A percentile compares a stretch with the other conserved stretches of the same genome.
Conservation (phyloP, 2,888 invertebrate species). For the Ischnura elegans region DNA sequence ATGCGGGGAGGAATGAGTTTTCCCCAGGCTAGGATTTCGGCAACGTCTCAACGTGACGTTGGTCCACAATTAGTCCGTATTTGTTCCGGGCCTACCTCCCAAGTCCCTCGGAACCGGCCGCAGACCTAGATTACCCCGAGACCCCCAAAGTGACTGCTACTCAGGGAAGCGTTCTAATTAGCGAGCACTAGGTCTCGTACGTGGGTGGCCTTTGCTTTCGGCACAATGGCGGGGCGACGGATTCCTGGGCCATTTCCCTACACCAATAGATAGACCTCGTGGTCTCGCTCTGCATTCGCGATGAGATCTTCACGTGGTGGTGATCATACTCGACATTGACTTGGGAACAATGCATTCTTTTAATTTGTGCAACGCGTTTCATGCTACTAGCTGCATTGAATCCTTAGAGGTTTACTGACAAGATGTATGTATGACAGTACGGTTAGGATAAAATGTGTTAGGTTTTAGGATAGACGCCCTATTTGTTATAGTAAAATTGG, state of each 20-base stretch:
- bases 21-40: not conserved
- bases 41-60: not conserved
- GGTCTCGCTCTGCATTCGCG: not conserved
- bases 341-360: not conserved
- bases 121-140: not conserved
- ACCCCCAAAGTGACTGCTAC: conserved; percentile 10
- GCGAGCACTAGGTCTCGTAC: not conserved
- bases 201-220: not conserved
- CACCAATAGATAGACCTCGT: no score
- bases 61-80: not conserved
- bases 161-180: not conserved
- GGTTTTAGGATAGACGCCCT: no score
- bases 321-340: not conserved
- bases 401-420: not conserved
- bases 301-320: not conserved
- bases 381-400: not conserved
- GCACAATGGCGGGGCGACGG: no score
- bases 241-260: no score
- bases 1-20: not conserved
- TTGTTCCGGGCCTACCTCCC: not conserved
- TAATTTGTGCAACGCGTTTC: not conserved
- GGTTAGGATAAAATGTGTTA: no score
- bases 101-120: not conserved
- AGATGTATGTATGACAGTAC: no score
- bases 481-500: no score